These are phyloP conservation scores for Xyliphius kryptos DNA, from an alignment of 2,113 vertebrate genomes.

Conservation along the genomic window DNA sequence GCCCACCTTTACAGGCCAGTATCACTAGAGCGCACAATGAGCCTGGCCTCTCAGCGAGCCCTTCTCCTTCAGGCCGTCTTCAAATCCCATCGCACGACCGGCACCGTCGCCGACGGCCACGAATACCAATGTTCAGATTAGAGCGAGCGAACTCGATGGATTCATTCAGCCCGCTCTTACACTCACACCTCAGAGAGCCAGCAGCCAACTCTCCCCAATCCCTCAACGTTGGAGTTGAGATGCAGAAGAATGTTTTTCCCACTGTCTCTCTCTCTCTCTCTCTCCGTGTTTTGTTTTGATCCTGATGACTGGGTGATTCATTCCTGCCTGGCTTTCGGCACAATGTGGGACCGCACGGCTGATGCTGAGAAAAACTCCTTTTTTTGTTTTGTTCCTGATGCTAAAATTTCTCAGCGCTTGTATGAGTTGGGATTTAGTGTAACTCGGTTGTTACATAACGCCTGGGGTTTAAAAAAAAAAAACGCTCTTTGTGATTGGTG, in stretches of 20 bases:
- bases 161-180: slow-evolving; percentile 32
- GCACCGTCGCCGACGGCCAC: slow-evolving; percentile 20
- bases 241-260: slow-evolving; percentile 19
- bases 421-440: slow-evolving; percentile 17
- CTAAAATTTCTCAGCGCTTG: slow-evolving; percentile 19
- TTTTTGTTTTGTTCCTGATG: slow-evolving; percentile 24
- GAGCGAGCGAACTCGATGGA: slow-evolving; percentile 6
- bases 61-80: slow-evolving; percentile 26
- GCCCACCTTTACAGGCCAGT: slow-evolving; percentile 36
- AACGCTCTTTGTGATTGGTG: slow-evolving; percentile 9
- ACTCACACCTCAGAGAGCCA: slow-evolving; percentile 36
- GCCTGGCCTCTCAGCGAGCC: slow-evolving; percentile 30
- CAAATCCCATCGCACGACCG: slow-evolving; percentile 37
- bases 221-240: slow-evolving; percentile 28
- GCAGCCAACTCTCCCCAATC: slow-evolving; percentile 33
- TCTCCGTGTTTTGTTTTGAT: slow-evolving; percentile 16
- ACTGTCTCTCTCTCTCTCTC: background rate
- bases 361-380: slow-evolving; percentile 8
- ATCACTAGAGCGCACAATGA: slow-evolving; percentile 33
- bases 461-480: slow-evolving; percentile 8
- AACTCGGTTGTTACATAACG: slow-evolving; percentile 18
- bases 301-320: slow-evolving; percentile 36
- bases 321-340: slow-evolving; percentile 18
- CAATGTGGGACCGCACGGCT: slow-evolving; percentile 14
- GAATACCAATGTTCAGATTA: slow-evolving; percentile 48